Evolutionary conservation across 2,888 invertebrate genomes (phyloP), one percentile per base, ranked within the genome.

Genomic region (Suillia variegata): DNA sequence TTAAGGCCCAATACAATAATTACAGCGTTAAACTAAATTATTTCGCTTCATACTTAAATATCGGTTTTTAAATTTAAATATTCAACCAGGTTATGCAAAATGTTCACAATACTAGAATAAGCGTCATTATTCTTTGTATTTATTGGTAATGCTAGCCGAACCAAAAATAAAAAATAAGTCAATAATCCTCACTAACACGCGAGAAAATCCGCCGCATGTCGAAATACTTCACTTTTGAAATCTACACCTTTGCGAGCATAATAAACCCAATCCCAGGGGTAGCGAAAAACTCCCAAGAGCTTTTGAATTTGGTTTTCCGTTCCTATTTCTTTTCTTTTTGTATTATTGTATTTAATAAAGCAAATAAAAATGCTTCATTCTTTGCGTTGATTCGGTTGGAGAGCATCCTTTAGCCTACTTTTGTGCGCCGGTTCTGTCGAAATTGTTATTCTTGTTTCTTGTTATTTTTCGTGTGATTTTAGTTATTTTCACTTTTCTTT

Each of bases 191-290:
- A 33, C 33, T 17, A 17, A 42, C 42, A 42, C 42, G 42, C 42
- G 42, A 42, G 13, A 10, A 8, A 10, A n/a, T 42, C 15, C 13
- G 18, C 5, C 42, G 4, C n/a, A 38, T 38, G 38, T 38, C n/a
- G 38, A 38, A 38, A 38, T 38, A 26, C 10, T 26, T 10, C 38
- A 8, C 38, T 38, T 54, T 54, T 62, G 66, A 67, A 69, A 75
- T 75, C 73, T 74, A 70, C 73, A 69, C 73, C 74, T 68, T 73
- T 63, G 63, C 59, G 60, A 59, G 47, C 38, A 42, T 45, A 53
- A 53, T 20, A 53, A 34, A 53, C 34, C 15, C 17, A 48, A 56
- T 72, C 68, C 71, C 70, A 26, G 51, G 74, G 65, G 68, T 60
- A 31, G 31, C n/a, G 15, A 34, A 53, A 34, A 56, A 38, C 18